phyloP scores from a whole-genome alignment of 2,797 vertebrate species.

The Amblyopsis hoosieri region DNA sequence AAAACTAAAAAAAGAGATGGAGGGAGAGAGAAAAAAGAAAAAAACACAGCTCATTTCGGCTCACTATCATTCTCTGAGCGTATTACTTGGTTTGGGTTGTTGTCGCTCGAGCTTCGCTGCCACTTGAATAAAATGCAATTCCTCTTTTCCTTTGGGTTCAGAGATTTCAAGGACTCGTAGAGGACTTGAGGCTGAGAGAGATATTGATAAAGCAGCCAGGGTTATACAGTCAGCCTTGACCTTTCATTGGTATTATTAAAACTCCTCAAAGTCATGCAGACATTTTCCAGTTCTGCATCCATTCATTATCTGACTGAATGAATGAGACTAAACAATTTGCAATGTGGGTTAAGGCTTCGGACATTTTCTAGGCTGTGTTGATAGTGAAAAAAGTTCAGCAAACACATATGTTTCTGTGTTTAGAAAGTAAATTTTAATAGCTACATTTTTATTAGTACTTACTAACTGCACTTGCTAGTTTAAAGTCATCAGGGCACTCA shows the following conservation, averaged over 20 bases:
- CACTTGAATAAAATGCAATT: background rate
- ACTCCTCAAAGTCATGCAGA: background rate
- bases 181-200: conserved; percentile 13
- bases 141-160: conserved; percentile 31
- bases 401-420: no score
- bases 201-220: conserved; percentile 12
- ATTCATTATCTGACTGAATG: conserved; percentile 14
- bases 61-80: conserved; percentile 46
- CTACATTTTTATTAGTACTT: no score
- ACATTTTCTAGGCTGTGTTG: no score
- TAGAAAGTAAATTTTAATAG: no score
- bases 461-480: no score
- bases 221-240: no score
- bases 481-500: no score
- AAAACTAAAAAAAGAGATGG: conserved; percentile 70
- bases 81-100: conserved; percentile 15
- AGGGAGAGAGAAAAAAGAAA: conserved; percentile 35
- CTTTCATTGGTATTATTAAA: no score
- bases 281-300: background rate
- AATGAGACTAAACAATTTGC: conserved; percentile 1
- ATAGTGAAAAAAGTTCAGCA: no score
- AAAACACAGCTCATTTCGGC: conserved; percentile 12
- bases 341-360: no score
- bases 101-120: no score
- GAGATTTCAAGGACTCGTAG: conserved; percentile 24